Conservation (phyloP, 2,888 invertebrate genomes). For the Nesidiocoris tenuis region DNA sequence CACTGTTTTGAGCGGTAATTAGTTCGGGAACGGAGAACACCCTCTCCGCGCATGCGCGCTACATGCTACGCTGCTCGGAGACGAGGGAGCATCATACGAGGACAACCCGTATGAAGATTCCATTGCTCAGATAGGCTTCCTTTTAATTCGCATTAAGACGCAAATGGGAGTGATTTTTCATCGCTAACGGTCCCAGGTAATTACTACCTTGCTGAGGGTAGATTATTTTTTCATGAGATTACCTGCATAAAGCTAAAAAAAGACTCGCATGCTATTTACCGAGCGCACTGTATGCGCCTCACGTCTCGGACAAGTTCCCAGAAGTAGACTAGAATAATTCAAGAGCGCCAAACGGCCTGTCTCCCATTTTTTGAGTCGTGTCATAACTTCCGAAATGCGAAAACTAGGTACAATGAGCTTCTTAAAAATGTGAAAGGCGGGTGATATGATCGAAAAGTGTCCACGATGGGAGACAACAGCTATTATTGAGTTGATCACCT, state of each 20-base stretch:
- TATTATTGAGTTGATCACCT: background rate
- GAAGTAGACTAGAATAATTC: background rate
- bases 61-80: background rate
- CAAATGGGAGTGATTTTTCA: background rate
- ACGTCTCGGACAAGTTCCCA: background rate
- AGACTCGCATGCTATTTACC: background rate
- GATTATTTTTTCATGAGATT: background rate
- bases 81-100: background rate
- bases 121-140: background rate
- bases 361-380: too few species aligned
- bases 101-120: background rate
- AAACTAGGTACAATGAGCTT: background rate
- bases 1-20: conserved; percentile 18
- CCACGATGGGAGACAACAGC: background rate
- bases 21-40: conserved; percentile 19
- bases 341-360: too few species aligned
- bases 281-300: background rate
- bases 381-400: background rate
- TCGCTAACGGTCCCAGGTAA: background rate
- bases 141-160: background rate
- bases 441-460: background rate
- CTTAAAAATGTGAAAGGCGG: background rate
- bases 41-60: conserved; percentile 19
- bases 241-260: background rate
- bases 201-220: background rate